These are phyloP conservation scores for Coenonympha arcania DNA, from an alignment of 2,888 invertebrate species.

Conservation along the genomic window DNA sequence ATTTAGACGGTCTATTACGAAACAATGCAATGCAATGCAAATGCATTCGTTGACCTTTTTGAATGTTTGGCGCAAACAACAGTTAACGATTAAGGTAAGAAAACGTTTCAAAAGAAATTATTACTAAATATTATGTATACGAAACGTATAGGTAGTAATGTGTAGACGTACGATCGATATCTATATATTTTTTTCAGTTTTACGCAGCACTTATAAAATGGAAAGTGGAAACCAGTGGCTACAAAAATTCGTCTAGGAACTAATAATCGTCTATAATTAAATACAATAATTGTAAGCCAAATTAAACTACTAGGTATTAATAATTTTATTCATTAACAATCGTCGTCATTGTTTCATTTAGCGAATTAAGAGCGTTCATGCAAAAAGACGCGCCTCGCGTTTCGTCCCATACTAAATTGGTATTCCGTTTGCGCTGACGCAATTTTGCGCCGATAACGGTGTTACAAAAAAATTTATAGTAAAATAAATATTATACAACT, in stretches of 20 bases:
- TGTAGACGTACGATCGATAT: neutral
- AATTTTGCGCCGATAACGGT: no score
- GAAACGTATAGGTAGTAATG: no score
- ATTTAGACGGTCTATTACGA: conserved; percentile 30
- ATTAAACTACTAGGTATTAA: no score
- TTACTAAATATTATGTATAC: neutral
- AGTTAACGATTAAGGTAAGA: conserved; percentile 9
- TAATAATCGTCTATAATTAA: no score
- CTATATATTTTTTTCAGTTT: neutral
- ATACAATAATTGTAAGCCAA: neutral
- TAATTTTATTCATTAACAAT: neutral
- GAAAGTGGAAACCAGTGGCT: neutral
- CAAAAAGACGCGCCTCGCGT: no score
- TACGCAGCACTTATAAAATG: neutral
- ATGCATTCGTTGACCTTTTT: conserved; percentile 1
- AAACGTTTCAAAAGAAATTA: conserved; percentile 12
- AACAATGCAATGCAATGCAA: no score
- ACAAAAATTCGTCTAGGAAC: neutral
- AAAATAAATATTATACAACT: no score
- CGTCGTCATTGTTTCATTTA: no score
- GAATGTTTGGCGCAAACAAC: conserved; percentile 1
- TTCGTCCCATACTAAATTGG: no score
- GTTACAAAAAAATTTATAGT: no score
- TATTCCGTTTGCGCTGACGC: no score
- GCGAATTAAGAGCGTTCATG: no score